A percentile compares a stretch with the other conserved stretches of the same genome.
These are phyloP conservation scores for Poeciliopsis prolifica DNA, from an alignment of 2,113 vertebrate species.

Conservation along the genomic window DNA sequence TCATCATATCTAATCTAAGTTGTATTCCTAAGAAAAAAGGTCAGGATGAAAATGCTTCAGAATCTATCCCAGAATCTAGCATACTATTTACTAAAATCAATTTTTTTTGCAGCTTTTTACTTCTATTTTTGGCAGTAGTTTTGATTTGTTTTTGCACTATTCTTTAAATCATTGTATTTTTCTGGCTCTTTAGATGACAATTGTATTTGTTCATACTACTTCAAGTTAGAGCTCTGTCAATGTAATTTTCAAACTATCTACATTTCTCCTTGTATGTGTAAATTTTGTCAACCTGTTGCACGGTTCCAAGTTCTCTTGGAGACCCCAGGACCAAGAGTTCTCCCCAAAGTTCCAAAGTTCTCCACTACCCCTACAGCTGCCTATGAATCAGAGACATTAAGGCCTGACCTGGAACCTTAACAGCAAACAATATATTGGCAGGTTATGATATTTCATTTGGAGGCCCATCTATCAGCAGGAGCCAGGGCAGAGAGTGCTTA, in stretches of 20 bases:
- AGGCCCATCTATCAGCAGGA: slow-evolving; percentile 72
- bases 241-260: background rate
- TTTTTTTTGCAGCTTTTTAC: background rate
- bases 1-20: too few relatives aligned
- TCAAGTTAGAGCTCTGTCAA: background rate
- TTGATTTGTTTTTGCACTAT: background rate
- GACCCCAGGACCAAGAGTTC: background rate
- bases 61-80: too few relatives aligned
- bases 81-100: too few relatives aligned
- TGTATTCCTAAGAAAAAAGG: too few relatives aligned
- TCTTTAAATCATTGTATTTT: background rate
- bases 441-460: slow-evolving; percentile 73
- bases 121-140: background rate
- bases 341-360: background rate
- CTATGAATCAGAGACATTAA: slow-evolving; percentile 27
- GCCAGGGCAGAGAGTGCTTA: slow-evolving; percentile 69
- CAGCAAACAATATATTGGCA: slow-evolving; percentile 54
- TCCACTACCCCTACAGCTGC: background rate
- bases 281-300: background rate
- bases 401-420: slow-evolving; percentile 41
- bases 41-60: too few relatives aligned
- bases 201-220: too few relatives aligned
- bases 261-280: background rate
- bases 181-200: too few relatives aligned
- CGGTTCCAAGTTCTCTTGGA: background rate